Evolutionary conservation across 2,888 invertebrate genomes (phyloP).

Genomic region (Metalampra italica): DNA sequence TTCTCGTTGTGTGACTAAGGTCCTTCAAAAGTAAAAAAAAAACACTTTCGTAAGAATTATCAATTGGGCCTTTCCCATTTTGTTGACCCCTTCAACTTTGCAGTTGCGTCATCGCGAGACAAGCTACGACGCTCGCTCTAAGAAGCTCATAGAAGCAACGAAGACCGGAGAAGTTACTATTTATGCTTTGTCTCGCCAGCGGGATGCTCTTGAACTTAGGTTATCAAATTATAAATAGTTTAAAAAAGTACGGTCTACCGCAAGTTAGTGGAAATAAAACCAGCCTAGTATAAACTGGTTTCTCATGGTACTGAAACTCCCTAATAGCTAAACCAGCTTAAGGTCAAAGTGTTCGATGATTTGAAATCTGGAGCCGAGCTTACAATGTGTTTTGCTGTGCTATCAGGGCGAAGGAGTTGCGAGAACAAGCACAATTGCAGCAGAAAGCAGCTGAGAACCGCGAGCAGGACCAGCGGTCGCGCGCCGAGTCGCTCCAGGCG

Average conservation of each 20-base stretch:
- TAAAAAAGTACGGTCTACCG: too few relatives aligned
- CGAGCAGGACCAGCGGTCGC: conserved; percentile 34
- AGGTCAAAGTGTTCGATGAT: too few relatives aligned
- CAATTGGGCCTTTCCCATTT: too few relatives aligned
- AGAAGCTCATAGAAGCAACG: conserved; percentile 57
- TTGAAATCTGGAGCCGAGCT: too few relatives aligned
- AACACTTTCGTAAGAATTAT: too few relatives aligned
- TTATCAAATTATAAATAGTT: too few relatives aligned
- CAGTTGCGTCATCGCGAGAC: conserved; percentile 64
- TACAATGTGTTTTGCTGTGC: neutral
- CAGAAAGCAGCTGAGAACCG: conserved; percentile 33
- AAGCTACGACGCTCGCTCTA: conserved; percentile 57
- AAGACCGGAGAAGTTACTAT: conserved; percentile 66
- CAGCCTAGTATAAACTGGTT: too few relatives aligned
- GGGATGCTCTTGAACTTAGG: conserved; percentile 67
- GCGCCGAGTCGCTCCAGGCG: conserved; percentile 45
- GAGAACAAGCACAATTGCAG: conserved; percentile 42
- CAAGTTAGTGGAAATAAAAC: too few relatives aligned
- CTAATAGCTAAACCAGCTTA: too few relatives aligned
- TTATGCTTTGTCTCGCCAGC: conserved; percentile 55
- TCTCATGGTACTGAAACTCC: too few relatives aligned
- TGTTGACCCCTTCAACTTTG: conserved; percentile 13
- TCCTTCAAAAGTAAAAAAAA: too few relatives aligned
- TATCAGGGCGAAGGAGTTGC: conserved; percentile 59
- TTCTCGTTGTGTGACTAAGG: too few relatives aligned